These are phyloP conservation scores for Disparrhopalites patrizii DNA, from an alignment of 2,888 invertebrate species.

Conservation along the genomic window DNA sequence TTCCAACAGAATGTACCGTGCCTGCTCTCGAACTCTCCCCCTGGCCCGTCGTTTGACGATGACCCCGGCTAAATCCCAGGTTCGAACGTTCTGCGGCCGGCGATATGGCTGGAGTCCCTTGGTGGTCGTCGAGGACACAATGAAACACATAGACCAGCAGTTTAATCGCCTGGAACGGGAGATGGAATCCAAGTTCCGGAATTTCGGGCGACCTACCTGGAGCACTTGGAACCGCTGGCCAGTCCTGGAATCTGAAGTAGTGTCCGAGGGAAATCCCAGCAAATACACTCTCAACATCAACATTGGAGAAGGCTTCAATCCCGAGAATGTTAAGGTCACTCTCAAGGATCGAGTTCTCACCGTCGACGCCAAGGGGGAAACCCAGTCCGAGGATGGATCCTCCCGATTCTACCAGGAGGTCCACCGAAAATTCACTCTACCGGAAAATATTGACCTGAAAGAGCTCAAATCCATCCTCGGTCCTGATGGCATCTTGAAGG, in stretches of 20 bases:
- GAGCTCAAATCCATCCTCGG: conserved; percentile 38
- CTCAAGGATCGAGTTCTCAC: conserved; percentile 41
- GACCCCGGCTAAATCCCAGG: not conserved
- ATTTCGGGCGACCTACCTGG: not conserved
- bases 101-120: not conserved
- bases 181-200: not conserved
- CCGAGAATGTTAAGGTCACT: conserved; percentile 45
- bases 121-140: not conserved
- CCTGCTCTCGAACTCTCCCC: not conserved
- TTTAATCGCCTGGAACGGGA: not conserved
- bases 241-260: not conserved
- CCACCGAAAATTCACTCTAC: conserved; percentile 40
- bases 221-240: not conserved
- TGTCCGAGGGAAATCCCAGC: conserved; percentile 9
- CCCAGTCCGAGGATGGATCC: conserved; percentile 39
- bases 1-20: not conserved
- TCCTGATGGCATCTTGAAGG: conserved; percentile 41
- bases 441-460: conserved; percentile 40
- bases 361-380: conserved; percentile 43
- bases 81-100: not conserved
- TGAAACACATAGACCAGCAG: conserved; percentile 13
- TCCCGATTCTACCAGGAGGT: conserved; percentile 42
- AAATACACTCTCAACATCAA: conserved; percentile 41
- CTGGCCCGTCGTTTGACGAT: not conserved
- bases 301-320: conserved; percentile 39